These are phyloP conservation scores for Oreortyx pictus DNA, from an alignment of 2,797 vertebrate genomes.

Conservation along the genomic window DNA sequence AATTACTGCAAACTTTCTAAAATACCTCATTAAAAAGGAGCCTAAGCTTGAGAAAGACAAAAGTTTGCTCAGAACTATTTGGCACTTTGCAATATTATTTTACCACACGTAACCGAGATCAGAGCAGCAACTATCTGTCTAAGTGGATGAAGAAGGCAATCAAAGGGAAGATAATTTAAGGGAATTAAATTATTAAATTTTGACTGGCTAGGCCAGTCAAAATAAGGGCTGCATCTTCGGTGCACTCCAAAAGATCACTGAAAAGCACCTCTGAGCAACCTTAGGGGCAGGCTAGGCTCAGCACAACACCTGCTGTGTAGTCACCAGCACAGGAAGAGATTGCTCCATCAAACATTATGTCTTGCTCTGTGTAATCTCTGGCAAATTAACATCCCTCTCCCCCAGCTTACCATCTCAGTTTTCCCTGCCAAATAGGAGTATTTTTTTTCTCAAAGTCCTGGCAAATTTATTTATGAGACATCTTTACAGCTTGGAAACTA, in stretches of 20 bases:
- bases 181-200: too few species aligned
- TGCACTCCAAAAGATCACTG: neutral
- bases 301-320: neutral
- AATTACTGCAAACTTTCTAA: neutral
- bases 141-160: neutral
- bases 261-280: neutral
- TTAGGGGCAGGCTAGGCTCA: neutral
- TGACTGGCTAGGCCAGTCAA: neutral
- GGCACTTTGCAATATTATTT: neutral
- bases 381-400: neutral
- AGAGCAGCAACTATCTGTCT: neutral
- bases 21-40: neutral
- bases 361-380: constrained; percentile 3
- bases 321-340: neutral
- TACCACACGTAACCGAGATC: neutral
- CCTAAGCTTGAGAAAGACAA: neutral
- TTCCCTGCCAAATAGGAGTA: constrained; percentile 9
- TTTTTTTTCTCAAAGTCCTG: constrained; percentile 37
- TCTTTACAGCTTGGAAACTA: constrained; percentile 33
- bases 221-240: neutral
- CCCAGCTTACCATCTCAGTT: neutral
- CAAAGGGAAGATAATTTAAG: neutral
- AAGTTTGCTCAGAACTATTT: constrained; percentile 5
- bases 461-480: constrained; percentile 8
- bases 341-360: neutral